Conservation (phyloP, 2,888 invertebrate genomes). For the Trypoxylon attenuatum region DNA sequence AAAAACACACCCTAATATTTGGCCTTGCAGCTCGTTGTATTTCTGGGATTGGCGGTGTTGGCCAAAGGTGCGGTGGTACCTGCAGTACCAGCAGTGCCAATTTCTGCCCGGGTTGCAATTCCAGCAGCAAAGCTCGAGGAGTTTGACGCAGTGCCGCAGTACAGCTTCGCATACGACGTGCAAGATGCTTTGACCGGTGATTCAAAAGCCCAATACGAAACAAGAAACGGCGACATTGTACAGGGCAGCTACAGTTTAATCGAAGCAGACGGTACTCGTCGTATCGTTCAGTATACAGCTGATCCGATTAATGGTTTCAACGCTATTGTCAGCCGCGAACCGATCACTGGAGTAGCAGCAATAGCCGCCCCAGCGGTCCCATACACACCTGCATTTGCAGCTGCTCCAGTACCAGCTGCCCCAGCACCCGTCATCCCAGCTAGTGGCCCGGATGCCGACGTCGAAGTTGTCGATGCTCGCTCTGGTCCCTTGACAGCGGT, state of each 20-base stretch:
- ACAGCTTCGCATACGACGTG: constrained; percentile 68
- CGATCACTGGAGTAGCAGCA: constrained; percentile 61
- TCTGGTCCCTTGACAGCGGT: constrained; percentile 54
- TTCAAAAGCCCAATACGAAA: constrained; percentile 68
- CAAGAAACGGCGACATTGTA: constrained; percentile 65
- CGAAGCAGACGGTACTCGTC: constrained; percentile 67
- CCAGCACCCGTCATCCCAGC: constrained; percentile 57
- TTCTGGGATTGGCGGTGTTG: constrained; percentile 71
- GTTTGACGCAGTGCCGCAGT: constrained; percentile 64
- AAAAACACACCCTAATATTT: background rate
- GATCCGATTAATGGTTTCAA: constrained; percentile 69
- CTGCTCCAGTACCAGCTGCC: constrained; percentile 32
- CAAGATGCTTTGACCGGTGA: constrained; percentile 67
- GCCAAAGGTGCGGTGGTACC: constrained; percentile 74
- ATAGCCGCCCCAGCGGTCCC: constrained; percentile 67
- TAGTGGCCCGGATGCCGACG: constrained; percentile 69
- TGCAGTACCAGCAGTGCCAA: constrained; percentile 40
- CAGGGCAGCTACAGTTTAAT: constrained; percentile 68
- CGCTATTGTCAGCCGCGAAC: constrained; percentile 71
- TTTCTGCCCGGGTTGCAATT: constrained; percentile 37
- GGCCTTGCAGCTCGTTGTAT: constrained; percentile 63
- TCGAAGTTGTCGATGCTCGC: constrained; percentile 68
- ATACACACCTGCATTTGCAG: constrained; percentile 67
- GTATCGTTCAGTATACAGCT: constrained; percentile 68
- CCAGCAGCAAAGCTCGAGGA: constrained; percentile 63